phyloP scores from a whole-genome alignment of 1,140 invertebrate genomes.

The Drosophila micromelanica region DNA sequence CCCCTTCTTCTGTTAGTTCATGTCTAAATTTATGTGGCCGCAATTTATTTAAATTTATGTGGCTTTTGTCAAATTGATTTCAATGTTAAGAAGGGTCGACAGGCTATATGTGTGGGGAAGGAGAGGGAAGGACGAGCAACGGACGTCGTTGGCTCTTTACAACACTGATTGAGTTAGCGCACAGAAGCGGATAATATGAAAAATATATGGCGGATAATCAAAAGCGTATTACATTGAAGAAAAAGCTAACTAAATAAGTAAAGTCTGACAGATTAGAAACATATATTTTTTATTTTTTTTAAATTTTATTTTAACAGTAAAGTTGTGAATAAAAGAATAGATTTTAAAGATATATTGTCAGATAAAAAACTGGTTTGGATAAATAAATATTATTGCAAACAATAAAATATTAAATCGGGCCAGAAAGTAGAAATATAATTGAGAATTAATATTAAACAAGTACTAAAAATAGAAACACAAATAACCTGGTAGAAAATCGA shows the following conservation, averaged over 20 bases:
- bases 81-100: constrained; percentile 79
- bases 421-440: too few relatives aligned
- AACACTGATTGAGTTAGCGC: constrained; percentile 72
- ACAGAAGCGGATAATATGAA: constrained; percentile 16
- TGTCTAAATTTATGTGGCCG: constrained; percentile 79
- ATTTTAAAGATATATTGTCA: too few relatives aligned
- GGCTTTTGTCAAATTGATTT: constrained; percentile 82
- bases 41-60: constrained; percentile 82
- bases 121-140: constrained; percentile 7
- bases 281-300: background rate
- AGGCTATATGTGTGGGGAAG: constrained; percentile 54
- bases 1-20: constrained; percentile 31
- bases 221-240: constrained; percentile 29
- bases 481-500: background rate
- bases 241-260: background rate
- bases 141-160: constrained; percentile 30
- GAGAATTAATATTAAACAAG: background rate
- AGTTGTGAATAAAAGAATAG: too few relatives aligned
- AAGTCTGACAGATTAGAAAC: too few relatives aligned
- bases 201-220: constrained; percentile 38
- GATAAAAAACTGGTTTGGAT: too few relatives aligned
- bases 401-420: too few relatives aligned
- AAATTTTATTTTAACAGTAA: background rate
- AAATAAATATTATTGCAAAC: background rate
- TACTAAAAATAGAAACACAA: background rate